Conservation (phyloP, 2,113 vertebrate genomes). For the Archilochus colubris region DNA sequence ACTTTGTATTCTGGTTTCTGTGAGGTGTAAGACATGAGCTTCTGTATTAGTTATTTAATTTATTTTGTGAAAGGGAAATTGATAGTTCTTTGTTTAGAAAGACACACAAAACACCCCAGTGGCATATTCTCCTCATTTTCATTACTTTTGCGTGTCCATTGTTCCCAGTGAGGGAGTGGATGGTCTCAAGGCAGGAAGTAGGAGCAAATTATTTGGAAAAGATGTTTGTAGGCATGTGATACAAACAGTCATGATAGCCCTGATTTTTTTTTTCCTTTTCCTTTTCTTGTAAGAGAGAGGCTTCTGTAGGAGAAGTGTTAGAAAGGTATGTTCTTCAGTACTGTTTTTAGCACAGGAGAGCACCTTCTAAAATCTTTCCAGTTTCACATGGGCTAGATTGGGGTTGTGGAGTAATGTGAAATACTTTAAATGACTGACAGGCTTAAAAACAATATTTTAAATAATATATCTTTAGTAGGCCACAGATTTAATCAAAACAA, state of each 20-base stretch:
- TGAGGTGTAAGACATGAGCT: background rate
- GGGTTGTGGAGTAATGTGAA: background rate
- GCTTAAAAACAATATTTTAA: background rate
- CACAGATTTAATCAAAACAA: background rate
- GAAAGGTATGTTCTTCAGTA: background rate
- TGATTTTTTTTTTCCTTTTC: background rate
- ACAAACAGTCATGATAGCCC: background rate
- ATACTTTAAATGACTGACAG: background rate
- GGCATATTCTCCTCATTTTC: background rate
- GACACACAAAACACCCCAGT: background rate
- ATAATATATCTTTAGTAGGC: background rate
- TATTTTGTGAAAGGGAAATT: background rate
- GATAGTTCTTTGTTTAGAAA: background rate
- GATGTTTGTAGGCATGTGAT: background rate
- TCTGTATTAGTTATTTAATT: background rate
- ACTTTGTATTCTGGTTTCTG: background rate
- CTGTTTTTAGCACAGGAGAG: background rate
- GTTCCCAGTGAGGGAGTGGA: background rate
- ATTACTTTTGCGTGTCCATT: background rate
- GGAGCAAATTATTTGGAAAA: background rate
- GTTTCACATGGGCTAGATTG: background rate
- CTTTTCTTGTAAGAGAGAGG: background rate
- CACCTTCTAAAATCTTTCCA: background rate
- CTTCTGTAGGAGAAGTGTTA: background rate
- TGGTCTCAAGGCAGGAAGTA: background rate